Evolutionary conservation across 2,797 vertebrate species (phyloP).

Genomic region (Cynopterus sphinx): DNA sequence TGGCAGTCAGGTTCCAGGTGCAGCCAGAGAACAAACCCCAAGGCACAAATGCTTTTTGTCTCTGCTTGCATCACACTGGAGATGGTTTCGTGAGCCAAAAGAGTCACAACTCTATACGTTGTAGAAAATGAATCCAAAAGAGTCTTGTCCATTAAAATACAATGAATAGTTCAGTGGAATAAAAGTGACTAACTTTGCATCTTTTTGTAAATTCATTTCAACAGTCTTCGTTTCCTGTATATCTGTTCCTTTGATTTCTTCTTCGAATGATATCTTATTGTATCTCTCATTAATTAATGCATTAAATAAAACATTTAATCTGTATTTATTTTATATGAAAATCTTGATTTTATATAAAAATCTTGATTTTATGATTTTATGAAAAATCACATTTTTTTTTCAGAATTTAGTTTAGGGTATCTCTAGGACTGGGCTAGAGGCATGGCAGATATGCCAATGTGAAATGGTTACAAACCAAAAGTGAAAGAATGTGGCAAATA

Average conservation of each 20-base stretch:
- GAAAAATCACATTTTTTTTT: neutral
- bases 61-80: neutral
- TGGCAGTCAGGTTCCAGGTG: neutral
- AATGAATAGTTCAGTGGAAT: neutral
- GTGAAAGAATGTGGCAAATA: neutral
- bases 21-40: neutral
- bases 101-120: neutral
- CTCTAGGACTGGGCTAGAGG: neutral
- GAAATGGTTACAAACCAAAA: neutral
- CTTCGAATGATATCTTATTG: constrained; percentile 36
- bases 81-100: neutral
- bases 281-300: neutral
- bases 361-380: constrained; percentile 2
- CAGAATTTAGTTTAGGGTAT: neutral
- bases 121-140: constrained; percentile 36
- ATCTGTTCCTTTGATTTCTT: constrained; percentile 19
- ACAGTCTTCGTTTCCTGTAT: neutral
- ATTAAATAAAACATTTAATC: constrained; percentile 44
- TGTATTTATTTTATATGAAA: constrained; percentile 12
- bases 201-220: constrained; percentile 37
- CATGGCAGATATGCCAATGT: neutral
- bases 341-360: constrained; percentile 2
- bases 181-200: neutral
- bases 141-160: neutral
- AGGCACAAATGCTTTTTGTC: neutral